These are phyloP conservation scores for Brachionus rotundiformis DNA, from an alignment of 1,140 invertebrate species.

Conservation along the genomic window DNA sequence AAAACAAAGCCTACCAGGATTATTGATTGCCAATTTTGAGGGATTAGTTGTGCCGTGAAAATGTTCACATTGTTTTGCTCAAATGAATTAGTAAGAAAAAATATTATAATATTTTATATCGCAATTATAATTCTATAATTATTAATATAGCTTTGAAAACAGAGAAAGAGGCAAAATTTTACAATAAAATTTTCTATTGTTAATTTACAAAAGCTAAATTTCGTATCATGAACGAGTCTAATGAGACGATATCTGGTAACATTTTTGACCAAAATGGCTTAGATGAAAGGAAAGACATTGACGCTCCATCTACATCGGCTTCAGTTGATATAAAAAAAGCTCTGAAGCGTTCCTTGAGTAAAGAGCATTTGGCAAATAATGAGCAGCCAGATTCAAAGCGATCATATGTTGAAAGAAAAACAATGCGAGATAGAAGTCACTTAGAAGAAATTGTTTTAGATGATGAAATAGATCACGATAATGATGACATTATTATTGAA, in stretches of 20 bases:
- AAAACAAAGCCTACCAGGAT: too few species aligned
- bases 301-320: neutral
- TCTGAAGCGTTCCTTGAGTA: neutral
- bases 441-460: neutral
- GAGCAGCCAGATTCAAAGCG: neutral
- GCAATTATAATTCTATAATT: neutral
- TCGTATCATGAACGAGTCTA: neutral
- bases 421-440: neutral
- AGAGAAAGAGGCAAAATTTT: neutral
- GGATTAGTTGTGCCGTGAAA: neutral
- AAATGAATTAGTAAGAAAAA: neutral
- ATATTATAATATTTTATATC: neutral
- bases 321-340: neutral
- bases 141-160: slow-evolving; percentile 14
- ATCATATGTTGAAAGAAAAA: neutral
- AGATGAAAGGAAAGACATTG: neutral
- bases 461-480: neutral
- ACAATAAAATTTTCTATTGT: neutral
- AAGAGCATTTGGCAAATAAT: neutral
- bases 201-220: neutral
- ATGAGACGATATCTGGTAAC: neutral
- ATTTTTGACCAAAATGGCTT: neutral
- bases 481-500: slow-evolving; percentile 1
- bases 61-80: neutral
- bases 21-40: too few species aligned